phyloP scores from a whole-genome alignment of 1,140 invertebrate species.

The Belonocnema kinseyi region DNA sequence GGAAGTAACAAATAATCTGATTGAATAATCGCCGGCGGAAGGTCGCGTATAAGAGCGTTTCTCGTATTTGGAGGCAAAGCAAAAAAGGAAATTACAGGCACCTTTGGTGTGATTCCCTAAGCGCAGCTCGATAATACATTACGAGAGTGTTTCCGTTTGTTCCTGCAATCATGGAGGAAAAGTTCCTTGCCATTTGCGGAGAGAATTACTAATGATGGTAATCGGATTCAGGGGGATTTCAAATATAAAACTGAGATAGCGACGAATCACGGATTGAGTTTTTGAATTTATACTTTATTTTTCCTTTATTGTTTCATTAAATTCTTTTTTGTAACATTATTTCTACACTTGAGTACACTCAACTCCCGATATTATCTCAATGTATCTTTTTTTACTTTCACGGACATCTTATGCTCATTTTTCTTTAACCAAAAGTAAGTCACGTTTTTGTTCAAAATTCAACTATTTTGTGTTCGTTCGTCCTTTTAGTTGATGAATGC shows the following conservation, averaged over 20 bases:
- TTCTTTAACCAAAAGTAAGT: no score
- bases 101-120: conserved; percentile 18
- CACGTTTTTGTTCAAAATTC: no score
- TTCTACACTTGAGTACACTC: no score
- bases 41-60: conserved; percentile 6
- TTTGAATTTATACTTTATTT: no score
- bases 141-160: conserved; percentile 19
- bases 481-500: no score
- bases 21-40: conserved; percentile 23
- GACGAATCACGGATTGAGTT: no score
- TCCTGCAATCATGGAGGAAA: conserved; percentile 10
- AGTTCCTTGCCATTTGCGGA: conserved; percentile 14
- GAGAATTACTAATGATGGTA: conserved; percentile 14
- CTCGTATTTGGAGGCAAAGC: not conserved
- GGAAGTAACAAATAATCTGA: conserved; percentile 24
- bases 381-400: no score
- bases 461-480: no score
- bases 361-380: no score
- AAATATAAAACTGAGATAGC: not conserved
- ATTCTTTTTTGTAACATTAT: no score
- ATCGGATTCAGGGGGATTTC: not conserved
- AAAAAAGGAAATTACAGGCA: conserved; percentile 26
- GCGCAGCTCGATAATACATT: conserved; percentile 26
- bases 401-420: no score
- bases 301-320: no score